Percentiles rank a stretch among this genome's conserved stretches.
Conservation (phyloP, 2,113 vertebrate genomes). For the Micronycteris hirsuta region DNA sequence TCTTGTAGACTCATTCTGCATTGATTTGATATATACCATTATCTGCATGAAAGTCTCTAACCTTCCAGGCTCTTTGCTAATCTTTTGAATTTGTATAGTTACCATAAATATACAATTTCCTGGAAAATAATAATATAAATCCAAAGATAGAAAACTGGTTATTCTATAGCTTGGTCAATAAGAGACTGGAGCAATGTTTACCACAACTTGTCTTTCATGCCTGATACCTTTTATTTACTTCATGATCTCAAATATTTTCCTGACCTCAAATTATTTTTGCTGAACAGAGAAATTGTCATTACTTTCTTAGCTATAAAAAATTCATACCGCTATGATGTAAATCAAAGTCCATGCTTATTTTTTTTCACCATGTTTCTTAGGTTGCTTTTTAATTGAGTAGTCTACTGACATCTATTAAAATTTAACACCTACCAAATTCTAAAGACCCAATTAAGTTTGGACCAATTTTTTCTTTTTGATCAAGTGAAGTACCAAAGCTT, state of each 20-base stretch:
- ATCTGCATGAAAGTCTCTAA: not conserved
- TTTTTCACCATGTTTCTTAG: not conserved
- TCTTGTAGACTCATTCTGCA: not conserved
- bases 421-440: slow-evolving; percentile 13
- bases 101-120: not conserved
- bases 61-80: not conserved
- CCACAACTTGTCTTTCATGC: not conserved
- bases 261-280: not conserved
- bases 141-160: not conserved
- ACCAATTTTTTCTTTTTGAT: not conserved
- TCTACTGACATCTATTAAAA: not conserved
- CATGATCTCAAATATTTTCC: not conserved
- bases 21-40: not conserved
- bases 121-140: slow-evolving; percentile 39
- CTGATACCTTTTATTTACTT: not conserved
- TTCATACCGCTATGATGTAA: not conserved
- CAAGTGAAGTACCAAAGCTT: not conserved
- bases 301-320: not conserved
- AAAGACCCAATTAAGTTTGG: not conserved
- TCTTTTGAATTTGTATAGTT: not conserved
- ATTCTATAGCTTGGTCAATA: not conserved
- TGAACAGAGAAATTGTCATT: not conserved
- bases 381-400: not conserved
- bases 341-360: not conserved
- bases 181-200: not conserved